Evolutionary conservation across 2,888 invertebrate species (phyloP).

Genomic region (Adelphocoris suturalis): DNA sequence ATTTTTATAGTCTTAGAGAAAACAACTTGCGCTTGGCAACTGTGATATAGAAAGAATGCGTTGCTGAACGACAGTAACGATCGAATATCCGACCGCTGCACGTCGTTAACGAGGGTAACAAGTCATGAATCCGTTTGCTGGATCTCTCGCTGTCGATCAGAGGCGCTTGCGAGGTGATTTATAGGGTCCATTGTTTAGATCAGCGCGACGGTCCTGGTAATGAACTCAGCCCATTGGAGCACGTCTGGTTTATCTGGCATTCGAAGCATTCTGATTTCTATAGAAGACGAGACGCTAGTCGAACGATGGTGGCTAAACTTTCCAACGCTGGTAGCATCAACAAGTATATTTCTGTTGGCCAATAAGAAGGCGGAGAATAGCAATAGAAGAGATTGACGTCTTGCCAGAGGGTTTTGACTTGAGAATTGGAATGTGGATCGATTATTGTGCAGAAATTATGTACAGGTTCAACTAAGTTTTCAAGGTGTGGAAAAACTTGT

Average conservation of each 20-base stretch:
- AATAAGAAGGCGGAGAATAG: too few relatives aligned
- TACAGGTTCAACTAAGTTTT: too few relatives aligned
- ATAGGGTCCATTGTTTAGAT: neutral
- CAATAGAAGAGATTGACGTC: too few relatives aligned
- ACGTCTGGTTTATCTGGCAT: neutral
- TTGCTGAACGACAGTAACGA: neutral
- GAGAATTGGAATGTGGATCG: too few relatives aligned
- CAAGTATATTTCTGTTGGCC: too few relatives aligned
- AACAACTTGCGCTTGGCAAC: too few relatives aligned
- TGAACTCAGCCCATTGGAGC: neutral
- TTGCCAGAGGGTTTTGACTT: too few relatives aligned
- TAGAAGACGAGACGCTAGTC: neutral
- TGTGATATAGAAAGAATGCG: neutral
- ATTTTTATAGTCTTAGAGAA: too few relatives aligned
- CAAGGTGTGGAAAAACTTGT: too few relatives aligned
- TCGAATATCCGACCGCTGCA: neutral
- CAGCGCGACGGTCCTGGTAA: neutral
- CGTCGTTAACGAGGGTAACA: neutral
- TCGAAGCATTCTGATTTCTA: neutral
- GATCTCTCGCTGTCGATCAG: neutral
- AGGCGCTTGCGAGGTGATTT: neutral
- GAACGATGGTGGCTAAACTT: too few relatives aligned
- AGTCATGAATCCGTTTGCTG: neutral
- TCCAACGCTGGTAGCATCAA: too few relatives aligned
- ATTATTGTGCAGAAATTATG: too few relatives aligned